Base-by-base conservation (phyloP, 2,797 vertebrate genomes). In the Danio tinwini region DNA sequence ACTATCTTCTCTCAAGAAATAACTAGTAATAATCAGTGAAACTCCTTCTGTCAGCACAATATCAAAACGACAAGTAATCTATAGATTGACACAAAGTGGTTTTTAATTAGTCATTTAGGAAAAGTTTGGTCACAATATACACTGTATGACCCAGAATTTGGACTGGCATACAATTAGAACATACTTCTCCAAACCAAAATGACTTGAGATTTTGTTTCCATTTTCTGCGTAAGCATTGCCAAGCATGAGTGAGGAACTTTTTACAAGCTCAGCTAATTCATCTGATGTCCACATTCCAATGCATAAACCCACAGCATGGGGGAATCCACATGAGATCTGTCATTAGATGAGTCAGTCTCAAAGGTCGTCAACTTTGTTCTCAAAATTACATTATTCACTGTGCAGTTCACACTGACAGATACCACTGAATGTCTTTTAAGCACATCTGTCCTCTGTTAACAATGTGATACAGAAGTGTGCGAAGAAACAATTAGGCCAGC, bases 211-310 rank as follows among this genome's bases (percentile, higher is more conserved):
- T 61, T 74, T 13, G 11, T 68, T 52, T 74, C 70, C 55, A 49
- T 14, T 82, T 17, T 56, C 64, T 68, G n/a, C 78, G 80, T 16
- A 70, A 52, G 37, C 47, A 52, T 49, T 63, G 67, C 37, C 47
- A 78, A 78, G 73, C 73, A 78, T 44, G 70, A 59, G 77, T 82
- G 61, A 61, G 82, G 62, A 82, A 56, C 73, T 67, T 17, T 72
- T 61, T 53, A 78, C 74, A 73, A 81, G 77, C 77, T 78, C 69
- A 75, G 82, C 69, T 49, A 58, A 71, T 74, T 77, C 62, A 67
- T 58, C 61, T 59, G 58, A 55, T 82, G 44, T 53, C 70, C 80
- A 70, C 81, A 76, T n/a, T 40, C 63, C 69, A 79, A 78, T 75
- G 56, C 42, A 73, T 10, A 67, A 65, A 85, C 6, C 47, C 53